Conservation (phyloP, 1,140 invertebrate genomes). For the Diorhabda sublineata region DNA sequence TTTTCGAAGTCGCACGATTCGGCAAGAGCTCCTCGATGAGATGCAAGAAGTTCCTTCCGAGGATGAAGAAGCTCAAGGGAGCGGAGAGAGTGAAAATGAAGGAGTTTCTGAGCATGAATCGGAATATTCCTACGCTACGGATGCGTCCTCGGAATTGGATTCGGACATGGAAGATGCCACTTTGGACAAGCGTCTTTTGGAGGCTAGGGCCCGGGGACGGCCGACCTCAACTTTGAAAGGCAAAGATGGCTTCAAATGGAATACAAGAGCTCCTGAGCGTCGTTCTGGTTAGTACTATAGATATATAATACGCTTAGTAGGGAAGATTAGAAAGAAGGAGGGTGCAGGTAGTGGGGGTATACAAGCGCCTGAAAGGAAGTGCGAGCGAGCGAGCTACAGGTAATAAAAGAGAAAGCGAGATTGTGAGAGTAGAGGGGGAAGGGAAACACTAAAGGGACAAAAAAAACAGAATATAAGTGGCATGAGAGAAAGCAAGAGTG, state of each 20-base stretch:
- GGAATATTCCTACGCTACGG: neutral
- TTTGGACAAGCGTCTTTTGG: conserved; percentile 4
- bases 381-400: no score
- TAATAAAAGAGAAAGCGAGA: no score
- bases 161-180: conserved; percentile 2
- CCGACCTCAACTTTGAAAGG: conserved; percentile 1
- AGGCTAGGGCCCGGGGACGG: neutral
- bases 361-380: no score
- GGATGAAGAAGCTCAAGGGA: conserved; percentile 4
- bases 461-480: conserved; percentile 4
- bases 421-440: no score
- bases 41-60: conserved; percentile 4
- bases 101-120: conserved; percentile 4
- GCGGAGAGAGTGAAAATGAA: neutral
- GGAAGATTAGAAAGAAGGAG: neutral
- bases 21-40: conserved; percentile 4
- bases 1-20: neutral
- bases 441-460: no score
- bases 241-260: conserved; percentile 4
- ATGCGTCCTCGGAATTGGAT: conserved; percentile 4
- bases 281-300: conserved; percentile 5
- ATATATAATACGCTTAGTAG: conserved; percentile 4
- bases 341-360: no score
- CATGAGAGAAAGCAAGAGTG: neutral
- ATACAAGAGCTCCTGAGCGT: conserved; percentile 3